Percentiles rank a stretch among this genome's conserved stretches.
phyloP scores from a whole-genome alignment of 2,888 invertebrate species.

The Icerya purchasi region DNA sequence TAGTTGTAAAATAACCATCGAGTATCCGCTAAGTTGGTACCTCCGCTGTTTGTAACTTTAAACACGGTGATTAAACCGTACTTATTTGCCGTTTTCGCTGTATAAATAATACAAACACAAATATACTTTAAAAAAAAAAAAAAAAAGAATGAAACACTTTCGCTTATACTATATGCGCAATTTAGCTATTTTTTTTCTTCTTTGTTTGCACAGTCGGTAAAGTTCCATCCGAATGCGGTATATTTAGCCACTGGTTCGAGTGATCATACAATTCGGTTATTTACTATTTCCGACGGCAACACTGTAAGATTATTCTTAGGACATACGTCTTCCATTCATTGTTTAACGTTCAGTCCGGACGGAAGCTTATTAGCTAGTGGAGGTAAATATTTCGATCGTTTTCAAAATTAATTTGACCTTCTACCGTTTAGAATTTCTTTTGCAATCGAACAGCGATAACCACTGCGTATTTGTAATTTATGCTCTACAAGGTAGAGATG shows the following conservation, averaged over 20 bases:
- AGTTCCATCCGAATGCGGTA: constrained; percentile 77
- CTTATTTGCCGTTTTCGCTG: not conserved
- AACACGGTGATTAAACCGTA: no score
- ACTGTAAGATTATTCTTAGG: constrained; percentile 59
- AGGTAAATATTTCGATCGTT: constrained; percentile 30
- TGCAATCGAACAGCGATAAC: no score
- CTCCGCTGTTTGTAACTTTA: no score
- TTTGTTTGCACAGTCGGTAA: constrained; percentile 53
- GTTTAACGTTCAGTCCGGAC: constrained; percentile 62
- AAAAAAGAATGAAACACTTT: no score
- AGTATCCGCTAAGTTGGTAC: not conserved
- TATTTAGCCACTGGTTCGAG: constrained; percentile 77
- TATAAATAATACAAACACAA: no score
- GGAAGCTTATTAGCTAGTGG: constrained; percentile 67
- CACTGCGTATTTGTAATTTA: no score
- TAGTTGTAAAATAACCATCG: not conserved
- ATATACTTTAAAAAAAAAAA: no score
- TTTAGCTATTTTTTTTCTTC: no score
- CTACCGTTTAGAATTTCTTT: no score
- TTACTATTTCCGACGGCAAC: constrained; percentile 64
- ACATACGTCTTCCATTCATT: constrained; percentile 44
- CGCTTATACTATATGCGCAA: no score
- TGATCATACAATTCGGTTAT: constrained; percentile 71
- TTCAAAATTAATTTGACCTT: no score
- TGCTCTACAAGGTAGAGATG: no score